Conservation (phyloP, 2,888 invertebrate genomes). For the Cephus sareptanus region DNA sequence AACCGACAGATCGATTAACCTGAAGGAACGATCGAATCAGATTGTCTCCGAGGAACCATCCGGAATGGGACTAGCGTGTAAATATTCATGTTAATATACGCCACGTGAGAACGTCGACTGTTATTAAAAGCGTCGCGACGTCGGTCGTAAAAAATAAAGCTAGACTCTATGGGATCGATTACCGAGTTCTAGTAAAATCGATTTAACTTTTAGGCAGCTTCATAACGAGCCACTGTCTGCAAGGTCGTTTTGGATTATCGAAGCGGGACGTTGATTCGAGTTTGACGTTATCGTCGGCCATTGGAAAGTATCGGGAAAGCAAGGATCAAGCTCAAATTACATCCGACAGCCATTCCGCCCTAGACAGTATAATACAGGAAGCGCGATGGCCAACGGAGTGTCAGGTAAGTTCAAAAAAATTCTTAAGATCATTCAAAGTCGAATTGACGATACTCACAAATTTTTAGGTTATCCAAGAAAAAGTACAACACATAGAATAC, state of each 20-base stretch:
- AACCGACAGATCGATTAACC: neutral
- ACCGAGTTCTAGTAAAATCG: neutral
- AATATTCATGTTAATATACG: slow-evolving; percentile 6
- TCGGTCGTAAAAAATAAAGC: neutral
- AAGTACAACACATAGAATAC: slow-evolving; percentile 81
- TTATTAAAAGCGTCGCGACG: neutral
- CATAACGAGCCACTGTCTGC: slow-evolving; percentile 43
- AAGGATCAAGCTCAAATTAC: slow-evolving; percentile 45
- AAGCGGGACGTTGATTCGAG: slow-evolving; percentile 44
- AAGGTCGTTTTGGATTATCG: slow-evolving; percentile 40
- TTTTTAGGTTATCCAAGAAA: slow-evolving; percentile 82
- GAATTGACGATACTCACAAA: neutral
- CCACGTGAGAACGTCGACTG: neutral
- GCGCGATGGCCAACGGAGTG: slow-evolving; percentile 91
- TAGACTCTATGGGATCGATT: neutral
- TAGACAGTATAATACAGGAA: slow-evolving; percentile 73
- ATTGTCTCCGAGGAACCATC: slow-evolving; percentile 4
- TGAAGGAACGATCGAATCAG: neutral
- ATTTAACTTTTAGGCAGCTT: slow-evolving; percentile 36
- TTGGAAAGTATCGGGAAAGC: slow-evolving; percentile 37
- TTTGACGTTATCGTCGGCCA: slow-evolving; percentile 41
- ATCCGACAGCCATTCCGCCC: slow-evolving; percentile 40
- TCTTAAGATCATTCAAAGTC: neutral
- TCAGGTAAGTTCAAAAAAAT: slow-evolving; percentile 71
- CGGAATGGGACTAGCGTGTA: slow-evolving; percentile 26